Percentiles rank a stretch among this genome's conserved stretches.
Conservation (phyloP, 2,113 vertebrate species). For the Dipodomys merriami region DNA sequence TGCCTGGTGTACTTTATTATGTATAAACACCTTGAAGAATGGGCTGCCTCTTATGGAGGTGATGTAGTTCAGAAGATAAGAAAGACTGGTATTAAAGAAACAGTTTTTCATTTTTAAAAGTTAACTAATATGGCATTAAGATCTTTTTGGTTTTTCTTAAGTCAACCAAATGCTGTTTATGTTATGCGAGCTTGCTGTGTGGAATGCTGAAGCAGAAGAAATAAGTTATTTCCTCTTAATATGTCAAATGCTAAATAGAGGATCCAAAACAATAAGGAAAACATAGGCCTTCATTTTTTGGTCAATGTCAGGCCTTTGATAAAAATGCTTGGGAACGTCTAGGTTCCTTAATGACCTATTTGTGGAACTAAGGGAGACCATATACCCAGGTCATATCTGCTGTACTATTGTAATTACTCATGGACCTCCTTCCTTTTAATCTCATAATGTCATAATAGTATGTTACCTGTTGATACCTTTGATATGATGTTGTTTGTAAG, state of each 20-base stretch:
- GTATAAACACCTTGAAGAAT: conserved; percentile 49
- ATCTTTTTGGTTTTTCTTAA: conserved; percentile 10
- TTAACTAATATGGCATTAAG: not conserved
- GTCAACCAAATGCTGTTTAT: conserved; percentile 18
- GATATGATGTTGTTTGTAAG: not conserved
- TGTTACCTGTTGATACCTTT: not conserved
- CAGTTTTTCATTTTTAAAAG: conserved; percentile 59
- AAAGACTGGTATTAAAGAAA: conserved; percentile 55
- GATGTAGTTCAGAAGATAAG: conserved; percentile 61
- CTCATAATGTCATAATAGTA: not conserved
- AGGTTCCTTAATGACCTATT: conserved; percentile 32
- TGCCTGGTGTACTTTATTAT: conserved; percentile 48
- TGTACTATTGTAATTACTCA: not conserved
- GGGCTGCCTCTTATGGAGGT: not conserved
- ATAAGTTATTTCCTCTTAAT: conserved; percentile 40
- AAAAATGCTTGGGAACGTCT: conserved; percentile 30
- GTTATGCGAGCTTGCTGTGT: not conserved
- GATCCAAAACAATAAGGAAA: conserved; percentile 18
- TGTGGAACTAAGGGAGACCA: not conserved
- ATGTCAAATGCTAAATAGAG: conserved; percentile 35
- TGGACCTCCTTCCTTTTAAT: not conserved
- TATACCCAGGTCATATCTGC: not conserved
- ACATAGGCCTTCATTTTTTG: not conserved
- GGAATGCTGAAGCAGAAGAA: conserved; percentile 53
- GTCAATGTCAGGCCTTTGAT: not conserved